Conservation (phyloP, 2,113 vertebrate species). For the Protomyctophum bolini region DNA sequence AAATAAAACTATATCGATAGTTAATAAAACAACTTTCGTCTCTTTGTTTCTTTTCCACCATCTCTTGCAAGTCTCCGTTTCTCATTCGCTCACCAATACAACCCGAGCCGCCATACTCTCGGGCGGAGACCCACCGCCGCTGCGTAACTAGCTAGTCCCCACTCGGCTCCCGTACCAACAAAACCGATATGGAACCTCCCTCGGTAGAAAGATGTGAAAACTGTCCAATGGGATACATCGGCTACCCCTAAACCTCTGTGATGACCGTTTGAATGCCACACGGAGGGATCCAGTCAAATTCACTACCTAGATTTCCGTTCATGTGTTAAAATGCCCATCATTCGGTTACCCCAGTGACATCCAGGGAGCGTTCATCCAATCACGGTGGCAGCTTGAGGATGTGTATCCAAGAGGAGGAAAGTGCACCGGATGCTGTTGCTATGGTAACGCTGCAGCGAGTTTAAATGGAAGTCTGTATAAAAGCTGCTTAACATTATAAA, state of each 20-base stretch:
- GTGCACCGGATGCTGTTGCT: slow-evolving; percentile 78
- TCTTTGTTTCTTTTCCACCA: slow-evolving; percentile 62
- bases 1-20: not conserved
- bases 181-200: slow-evolving; percentile 22
- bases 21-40: slow-evolving; percentile 32
- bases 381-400: slow-evolving; percentile 41
- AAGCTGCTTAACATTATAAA: slow-evolving; percentile 2
- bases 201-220: slow-evolving; percentile 52
- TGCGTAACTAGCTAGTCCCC: slow-evolving; percentile 66
- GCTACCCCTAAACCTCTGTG: slow-evolving; percentile 32
- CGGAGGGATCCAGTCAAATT: slow-evolving; percentile 49
- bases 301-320: slow-evolving; percentile 66
- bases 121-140: slow-evolving; percentile 79
- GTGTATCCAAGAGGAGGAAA: slow-evolving; percentile 64
- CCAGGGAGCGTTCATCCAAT: slow-evolving; percentile 59
- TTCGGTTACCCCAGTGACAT: slow-evolving; percentile 73
- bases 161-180: slow-evolving; percentile 78
- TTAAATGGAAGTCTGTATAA: slow-evolving; percentile 24
- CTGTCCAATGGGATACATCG: slow-evolving; percentile 60
- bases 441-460: slow-evolving; percentile 73
- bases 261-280: slow-evolving; percentile 43
- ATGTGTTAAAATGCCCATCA: slow-evolving; percentile 68
- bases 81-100: slow-evolving; percentile 60
- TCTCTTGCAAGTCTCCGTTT: slow-evolving; percentile 51
- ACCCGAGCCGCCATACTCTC: slow-evolving; percentile 79